Percentiles rank a stretch among this genome's conserved stretches.
phyloP scores from a whole-genome alignment of 2,113 vertebrate genomes.

The Arvicanthis niloticus region DNA sequence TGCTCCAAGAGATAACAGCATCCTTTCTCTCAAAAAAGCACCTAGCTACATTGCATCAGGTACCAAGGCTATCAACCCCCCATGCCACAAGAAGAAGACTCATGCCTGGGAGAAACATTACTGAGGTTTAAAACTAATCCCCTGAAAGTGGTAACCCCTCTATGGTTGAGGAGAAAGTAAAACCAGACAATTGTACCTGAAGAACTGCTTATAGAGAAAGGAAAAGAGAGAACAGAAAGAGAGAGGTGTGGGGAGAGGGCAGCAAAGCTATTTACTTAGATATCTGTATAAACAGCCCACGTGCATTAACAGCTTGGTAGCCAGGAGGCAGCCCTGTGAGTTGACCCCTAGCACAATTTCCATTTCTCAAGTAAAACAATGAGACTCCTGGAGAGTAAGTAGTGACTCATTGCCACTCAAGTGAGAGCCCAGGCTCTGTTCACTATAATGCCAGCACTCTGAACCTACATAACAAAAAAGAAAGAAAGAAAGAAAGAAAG shows the following conservation, averaged over 20 bases:
- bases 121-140: neutral
- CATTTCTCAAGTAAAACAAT: constrained; percentile 3
- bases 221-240: neutral
- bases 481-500: neutral
- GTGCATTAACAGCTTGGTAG: neutral
- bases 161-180: neutral
- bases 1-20: neutral
- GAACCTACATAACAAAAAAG: neutral
- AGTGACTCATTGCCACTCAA: neutral
- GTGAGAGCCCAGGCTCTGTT: neutral
- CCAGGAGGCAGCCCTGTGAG: neutral
- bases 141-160: neutral
- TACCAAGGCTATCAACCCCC: neutral
- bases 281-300: neutral
- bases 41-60: neutral
- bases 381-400: neutral
- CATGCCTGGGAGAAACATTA: neutral
- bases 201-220: neutral
- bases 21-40: neutral
- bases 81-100: neutral
- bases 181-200: neutral
- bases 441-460: neutral
- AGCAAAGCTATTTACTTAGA: neutral
- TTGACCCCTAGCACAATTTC: neutral
- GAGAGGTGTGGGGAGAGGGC: neutral